phyloP scores from a whole-genome alignment of 2,888 invertebrate species.

The Parnassius glacialis region DNA sequence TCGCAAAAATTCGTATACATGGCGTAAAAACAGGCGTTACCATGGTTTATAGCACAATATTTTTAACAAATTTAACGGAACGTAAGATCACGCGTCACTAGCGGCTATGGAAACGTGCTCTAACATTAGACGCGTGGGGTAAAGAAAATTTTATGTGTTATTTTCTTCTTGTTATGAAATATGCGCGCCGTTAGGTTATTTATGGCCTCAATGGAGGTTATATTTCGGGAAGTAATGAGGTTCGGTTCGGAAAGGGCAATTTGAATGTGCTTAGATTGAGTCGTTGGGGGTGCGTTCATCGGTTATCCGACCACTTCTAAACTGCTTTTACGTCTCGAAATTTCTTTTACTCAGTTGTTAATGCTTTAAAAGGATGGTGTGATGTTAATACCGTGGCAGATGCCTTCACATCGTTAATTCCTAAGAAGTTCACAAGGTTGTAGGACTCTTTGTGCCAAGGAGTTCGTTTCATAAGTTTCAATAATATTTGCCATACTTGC shows the following conservation, averaged over 20 bases:
- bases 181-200: constrained; percentile 79
- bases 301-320: constrained; percentile 47
- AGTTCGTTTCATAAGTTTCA: too few species aligned
- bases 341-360: not conserved
- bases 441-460: too few species aligned
- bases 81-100: not conserved
- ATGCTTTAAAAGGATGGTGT: too few species aligned
- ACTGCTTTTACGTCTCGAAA: constrained; percentile 36
- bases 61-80: too few species aligned
- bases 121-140: constrained; percentile 73
- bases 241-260: constrained; percentile 79
- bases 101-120: constrained; percentile 52
- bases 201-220: constrained; percentile 79
- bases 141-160: constrained; percentile 77
- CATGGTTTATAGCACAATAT: too few species aligned
- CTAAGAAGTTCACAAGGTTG: too few species aligned
- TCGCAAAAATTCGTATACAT: too few species aligned
- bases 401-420: too few species aligned
- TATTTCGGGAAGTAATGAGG: constrained; percentile 80
- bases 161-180: constrained; percentile 79
- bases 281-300: constrained; percentile 64
- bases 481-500: too few species aligned
- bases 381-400: too few species aligned
- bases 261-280: constrained; percentile 79
- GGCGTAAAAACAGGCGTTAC: too few species aligned